Percentiles rank a stretch among this genome's conserved stretches.
Evolutionary conservation across 2,888 invertebrate species (phyloP).

Genomic region (Ariolimax columbianus): DNA sequence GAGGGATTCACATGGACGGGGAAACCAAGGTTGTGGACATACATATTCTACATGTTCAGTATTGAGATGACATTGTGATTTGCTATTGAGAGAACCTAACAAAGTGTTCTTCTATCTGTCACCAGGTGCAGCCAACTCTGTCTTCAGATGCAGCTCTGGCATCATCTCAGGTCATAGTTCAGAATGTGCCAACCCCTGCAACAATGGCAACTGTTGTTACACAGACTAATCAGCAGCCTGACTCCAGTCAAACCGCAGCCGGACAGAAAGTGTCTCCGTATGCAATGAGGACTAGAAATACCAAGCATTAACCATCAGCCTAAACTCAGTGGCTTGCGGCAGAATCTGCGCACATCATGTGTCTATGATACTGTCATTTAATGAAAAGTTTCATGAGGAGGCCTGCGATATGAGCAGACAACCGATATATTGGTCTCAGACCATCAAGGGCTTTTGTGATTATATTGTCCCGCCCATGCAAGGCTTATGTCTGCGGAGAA

Average conservation of each 20-base stretch:
- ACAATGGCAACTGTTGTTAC: conserved; percentile 59
- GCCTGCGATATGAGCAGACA: neutral
- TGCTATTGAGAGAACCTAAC: neutral
- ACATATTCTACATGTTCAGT: neutral
- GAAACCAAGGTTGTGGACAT: no score
- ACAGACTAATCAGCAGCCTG: conserved; percentile 55
- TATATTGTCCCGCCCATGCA: no score
- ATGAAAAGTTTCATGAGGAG: neutral
- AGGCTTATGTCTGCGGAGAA: no score
- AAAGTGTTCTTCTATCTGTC: conserved; percentile 42
- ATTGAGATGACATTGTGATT: neutral
- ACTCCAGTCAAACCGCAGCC: conserved; percentile 44
- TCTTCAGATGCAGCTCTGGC: conserved; percentile 39
- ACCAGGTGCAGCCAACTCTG: conserved; percentile 53
- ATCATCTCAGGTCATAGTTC: conserved; percentile 54
- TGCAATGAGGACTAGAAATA: conserved; percentile 73
- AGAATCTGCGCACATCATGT: neutral
- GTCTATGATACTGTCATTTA: neutral
- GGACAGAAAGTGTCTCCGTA: conserved; percentile 64
- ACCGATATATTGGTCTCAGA: neutral
- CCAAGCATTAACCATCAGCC: conserved; percentile 61
- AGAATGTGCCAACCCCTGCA: conserved; percentile 57
- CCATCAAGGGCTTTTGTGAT: no score
- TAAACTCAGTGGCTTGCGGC: neutral
- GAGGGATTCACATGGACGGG: no score